A percentile compares a stretch with the other conserved stretches of the same genome.
Conservation (phyloP, 2,888 invertebrate genomes). For the Belgica antarctica region DNA sequence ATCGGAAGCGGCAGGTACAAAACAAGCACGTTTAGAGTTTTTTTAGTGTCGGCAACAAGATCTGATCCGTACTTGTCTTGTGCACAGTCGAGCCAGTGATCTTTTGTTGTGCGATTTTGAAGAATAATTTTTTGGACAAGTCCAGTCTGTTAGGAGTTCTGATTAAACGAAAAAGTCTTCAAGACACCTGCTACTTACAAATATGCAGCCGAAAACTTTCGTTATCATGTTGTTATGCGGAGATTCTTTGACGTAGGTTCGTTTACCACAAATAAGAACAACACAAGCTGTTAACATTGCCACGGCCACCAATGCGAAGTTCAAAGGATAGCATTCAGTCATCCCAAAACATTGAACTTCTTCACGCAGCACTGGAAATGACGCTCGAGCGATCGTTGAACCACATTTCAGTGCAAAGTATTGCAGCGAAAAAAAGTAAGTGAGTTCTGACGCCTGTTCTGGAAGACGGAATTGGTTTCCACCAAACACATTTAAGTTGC, state of each 20-base stretch:
- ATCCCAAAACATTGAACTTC: constrained; percentile 54
- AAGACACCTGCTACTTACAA: neutral
- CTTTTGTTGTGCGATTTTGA: neutral
- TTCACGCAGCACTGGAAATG: constrained; percentile 60
- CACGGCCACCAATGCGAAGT: constrained; percentile 61
- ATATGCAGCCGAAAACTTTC: constrained; percentile 10
- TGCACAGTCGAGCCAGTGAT: constrained; percentile 44
- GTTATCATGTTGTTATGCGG: constrained; percentile 25
- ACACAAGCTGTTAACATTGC: constrained; percentile 57
- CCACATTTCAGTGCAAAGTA: constrained; percentile 59
- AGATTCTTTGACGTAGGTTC: neutral
- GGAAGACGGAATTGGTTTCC: constrained; percentile 60
- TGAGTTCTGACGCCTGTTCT: constrained; percentile 56
- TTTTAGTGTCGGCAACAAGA: constrained; percentile 53
- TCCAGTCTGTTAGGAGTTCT: neutral
- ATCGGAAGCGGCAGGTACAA: constrained; percentile 59
- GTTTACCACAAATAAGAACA: neutral
- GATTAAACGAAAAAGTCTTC: neutral
- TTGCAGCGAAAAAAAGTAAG: constrained; percentile 61
- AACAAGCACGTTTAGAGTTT: constrained; percentile 54
- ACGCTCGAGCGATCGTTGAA: constrained; percentile 58
- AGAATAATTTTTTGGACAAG: neutral
- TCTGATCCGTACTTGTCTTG: constrained; percentile 40
- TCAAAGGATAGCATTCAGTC: constrained; percentile 58
- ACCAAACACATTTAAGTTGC: constrained; percentile 63